Conservation (phyloP, 2,113 vertebrate genomes). For the Oryzias javanicus region DNA sequence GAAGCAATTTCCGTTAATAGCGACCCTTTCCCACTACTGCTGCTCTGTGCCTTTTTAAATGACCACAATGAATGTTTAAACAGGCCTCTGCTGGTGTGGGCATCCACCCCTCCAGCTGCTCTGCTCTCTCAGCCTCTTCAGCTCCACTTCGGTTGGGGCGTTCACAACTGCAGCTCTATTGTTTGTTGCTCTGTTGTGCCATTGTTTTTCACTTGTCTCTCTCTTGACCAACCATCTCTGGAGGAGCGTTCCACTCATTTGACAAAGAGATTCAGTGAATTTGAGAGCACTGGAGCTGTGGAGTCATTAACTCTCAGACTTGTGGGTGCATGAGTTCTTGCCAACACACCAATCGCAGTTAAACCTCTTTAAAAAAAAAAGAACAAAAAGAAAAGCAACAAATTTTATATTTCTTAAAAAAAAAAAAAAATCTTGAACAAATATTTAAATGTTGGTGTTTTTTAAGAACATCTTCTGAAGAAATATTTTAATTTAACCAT, state of each 20-base stretch:
- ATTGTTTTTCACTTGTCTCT: slow-evolving; percentile 43
- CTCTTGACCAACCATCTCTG: slow-evolving; percentile 32
- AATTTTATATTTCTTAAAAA: neutral
- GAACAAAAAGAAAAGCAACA: too few species aligned
- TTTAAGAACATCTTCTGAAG: neutral
- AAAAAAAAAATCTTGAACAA: neutral
- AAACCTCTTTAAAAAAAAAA: too few species aligned
- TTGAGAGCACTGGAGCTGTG: slow-evolving; percentile 4
- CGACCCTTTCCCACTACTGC: slow-evolving; percentile 48
- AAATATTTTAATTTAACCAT: neutral
- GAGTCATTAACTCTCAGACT: slow-evolving; percentile 9
- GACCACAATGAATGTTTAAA: slow-evolving; percentile 65
- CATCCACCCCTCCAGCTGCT: slow-evolving; percentile 45
- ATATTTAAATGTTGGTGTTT: neutral
- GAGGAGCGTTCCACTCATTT: slow-evolving; percentile 17
- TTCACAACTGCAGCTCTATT: slow-evolving; percentile 11
- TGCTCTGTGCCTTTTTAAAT: slow-evolving; percentile 61
- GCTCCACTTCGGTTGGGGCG: slow-evolving; percentile 49
- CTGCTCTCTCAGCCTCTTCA: slow-evolving; percentile 58
- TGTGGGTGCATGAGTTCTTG: neutral
- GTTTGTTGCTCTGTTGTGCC: slow-evolving; percentile 32
- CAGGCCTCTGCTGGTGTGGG: slow-evolving; percentile 45
- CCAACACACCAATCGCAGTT: too few species aligned
- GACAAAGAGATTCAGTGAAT: slow-evolving; percentile 22
- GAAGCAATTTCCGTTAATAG: slow-evolving; percentile 61